A percentile compares a stretch with the other conserved stretches of the same genome.
Evolutionary conservation across 2,113 vertebrate genomes (phyloP).

Genomic region (Hiodon tergisus): DNA sequence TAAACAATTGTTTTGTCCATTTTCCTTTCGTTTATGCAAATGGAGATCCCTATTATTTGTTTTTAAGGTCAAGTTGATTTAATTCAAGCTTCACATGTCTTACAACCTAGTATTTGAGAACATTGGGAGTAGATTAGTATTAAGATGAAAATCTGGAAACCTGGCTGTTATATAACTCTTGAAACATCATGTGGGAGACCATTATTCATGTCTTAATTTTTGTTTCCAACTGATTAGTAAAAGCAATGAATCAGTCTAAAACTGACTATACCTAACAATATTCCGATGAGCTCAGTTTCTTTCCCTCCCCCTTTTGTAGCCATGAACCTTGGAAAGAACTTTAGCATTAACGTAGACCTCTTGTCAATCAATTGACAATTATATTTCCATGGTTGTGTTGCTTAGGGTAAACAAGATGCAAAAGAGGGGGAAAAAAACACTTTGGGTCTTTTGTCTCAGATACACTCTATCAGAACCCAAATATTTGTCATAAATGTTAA

Average conservation of each 20-base stretch:
- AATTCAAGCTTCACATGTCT: slow-evolving; percentile 56
- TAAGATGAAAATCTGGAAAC: slow-evolving; percentile 6
- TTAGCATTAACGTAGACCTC: slow-evolving; percentile 8
- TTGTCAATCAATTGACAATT: slow-evolving; percentile 43
- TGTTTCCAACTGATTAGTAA: slow-evolving; percentile 5
- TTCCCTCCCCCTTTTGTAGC: not conserved
- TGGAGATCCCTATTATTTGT: slow-evolving; percentile 52
- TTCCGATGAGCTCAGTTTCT: not conserved
- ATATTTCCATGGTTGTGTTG: slow-evolving; percentile 38
- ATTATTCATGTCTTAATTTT: slow-evolving; percentile 16
- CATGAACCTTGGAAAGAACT: slow-evolving; percentile 15
- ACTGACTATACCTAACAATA: not conserved
- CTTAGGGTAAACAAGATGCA: slow-evolving; percentile 36
- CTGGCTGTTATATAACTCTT: slow-evolving; percentile 7
- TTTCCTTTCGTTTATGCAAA: slow-evolving; percentile 32
- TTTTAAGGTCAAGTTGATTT: slow-evolving; percentile 60
- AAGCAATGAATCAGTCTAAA: not conserved
- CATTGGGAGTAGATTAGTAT: slow-evolving; percentile 1
- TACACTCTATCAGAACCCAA: slow-evolving; percentile 12
- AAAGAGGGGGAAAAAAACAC: not conserved
- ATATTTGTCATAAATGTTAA: slow-evolving; percentile 57
- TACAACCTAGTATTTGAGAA: slow-evolving; percentile 48
- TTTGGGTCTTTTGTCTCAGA: not conserved
- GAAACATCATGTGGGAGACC: not conserved
- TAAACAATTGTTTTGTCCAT: not conserved